Evolutionary conservation across 2,888 invertebrate genomes (phyloP).

Genomic region (Ariolimax columbianus): DNA sequence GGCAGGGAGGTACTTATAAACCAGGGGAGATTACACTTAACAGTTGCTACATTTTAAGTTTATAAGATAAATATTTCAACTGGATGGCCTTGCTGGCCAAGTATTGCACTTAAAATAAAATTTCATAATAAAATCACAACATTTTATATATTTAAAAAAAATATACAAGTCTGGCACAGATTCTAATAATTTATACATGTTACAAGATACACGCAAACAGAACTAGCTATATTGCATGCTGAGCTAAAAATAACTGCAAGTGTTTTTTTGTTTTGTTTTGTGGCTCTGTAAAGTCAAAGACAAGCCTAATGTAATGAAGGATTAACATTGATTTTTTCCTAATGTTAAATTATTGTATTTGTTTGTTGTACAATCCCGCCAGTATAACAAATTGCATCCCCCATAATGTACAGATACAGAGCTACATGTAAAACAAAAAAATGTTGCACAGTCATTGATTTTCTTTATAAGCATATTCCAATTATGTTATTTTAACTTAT

Average conservation of each 20-base stretch:
- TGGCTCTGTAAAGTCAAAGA: not conserved
- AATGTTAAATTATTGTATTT: no score
- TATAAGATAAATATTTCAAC: constrained; percentile 15
- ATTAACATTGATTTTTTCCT: no score
- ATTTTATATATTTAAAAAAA: not conserved
- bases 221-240: not conserved
- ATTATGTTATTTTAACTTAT: no score
- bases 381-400: no score
- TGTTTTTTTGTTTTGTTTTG: not conserved
- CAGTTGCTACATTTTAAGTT: constrained; percentile 7
- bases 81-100: not conserved
- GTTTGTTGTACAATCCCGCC: no score
- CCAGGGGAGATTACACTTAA: not conserved
- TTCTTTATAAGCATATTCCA: no score
- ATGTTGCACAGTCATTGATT: no score
- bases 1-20: not conserved
- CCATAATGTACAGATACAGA: no score
- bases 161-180: constrained; percentile 12
- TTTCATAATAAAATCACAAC: not conserved
- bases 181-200: constrained; percentile 21
- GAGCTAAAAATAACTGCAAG: not conserved
- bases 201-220: not conserved
- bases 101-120: constrained; percentile 34
- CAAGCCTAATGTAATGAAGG: not conserved
- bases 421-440: no score